Percentiles rank a stretch among this genome's conserved stretches.
phyloP scores from a whole-genome alignment of 2,113 vertebrate species.

The Chloroceryle aenea region DNA sequence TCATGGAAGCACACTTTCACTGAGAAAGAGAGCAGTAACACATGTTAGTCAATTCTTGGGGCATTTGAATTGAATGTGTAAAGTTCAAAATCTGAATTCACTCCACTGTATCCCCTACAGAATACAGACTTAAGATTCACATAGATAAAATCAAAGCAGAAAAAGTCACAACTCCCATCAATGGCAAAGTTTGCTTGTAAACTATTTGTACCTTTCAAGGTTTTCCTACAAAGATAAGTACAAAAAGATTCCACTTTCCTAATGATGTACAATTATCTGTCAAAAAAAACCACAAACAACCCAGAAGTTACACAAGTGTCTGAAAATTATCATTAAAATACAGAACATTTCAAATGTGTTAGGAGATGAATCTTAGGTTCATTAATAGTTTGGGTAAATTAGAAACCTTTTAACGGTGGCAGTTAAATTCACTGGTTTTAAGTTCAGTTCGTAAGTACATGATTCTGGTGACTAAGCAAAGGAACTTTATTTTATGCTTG shows the following conservation, averaged over 20 bases:
- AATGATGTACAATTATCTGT: neutral
- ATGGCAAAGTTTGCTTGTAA: neutral
- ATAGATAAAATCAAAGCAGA: neutral
- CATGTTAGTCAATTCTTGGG: neutral
- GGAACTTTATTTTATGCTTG: neutral
- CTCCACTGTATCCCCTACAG: neutral
- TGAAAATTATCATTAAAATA: neutral
- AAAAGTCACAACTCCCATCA: neutral
- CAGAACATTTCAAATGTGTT: neutral
- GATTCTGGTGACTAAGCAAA: neutral
- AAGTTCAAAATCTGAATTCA: neutral
- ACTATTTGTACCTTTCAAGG: neutral
- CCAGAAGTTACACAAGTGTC: neutral
- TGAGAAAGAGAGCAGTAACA: neutral
- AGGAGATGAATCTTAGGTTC: neutral
- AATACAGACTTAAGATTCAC: neutral
- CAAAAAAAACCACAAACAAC: neutral
- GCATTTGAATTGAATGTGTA: neutral
- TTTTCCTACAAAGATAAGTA: neutral
- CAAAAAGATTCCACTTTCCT: neutral
- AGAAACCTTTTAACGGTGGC: neutral
- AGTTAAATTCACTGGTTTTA: neutral
- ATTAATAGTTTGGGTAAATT: neutral
- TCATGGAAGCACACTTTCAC: neutral
- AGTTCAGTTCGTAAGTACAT: neutral